Evolutionary conservation across 2,113 vertebrate species (phyloP).

Genomic region (Lepidothrix coronata): DNA sequence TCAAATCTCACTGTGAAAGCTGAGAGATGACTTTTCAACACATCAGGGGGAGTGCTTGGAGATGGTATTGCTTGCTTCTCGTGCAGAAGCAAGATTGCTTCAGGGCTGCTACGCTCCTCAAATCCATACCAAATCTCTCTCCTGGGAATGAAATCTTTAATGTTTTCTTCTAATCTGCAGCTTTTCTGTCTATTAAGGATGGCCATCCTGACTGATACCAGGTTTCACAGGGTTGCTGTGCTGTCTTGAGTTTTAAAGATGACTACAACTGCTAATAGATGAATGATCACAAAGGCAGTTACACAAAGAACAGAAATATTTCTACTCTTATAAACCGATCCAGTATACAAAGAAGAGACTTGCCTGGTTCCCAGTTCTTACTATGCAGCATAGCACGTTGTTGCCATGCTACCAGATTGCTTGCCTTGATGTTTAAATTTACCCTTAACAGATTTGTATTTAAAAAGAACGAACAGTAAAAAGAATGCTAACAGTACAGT

Average conservation of each 20-base stretch:
- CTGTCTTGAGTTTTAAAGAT: neutral
- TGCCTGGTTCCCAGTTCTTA: neutral
- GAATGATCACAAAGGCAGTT: neutral
- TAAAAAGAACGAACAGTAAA: slow-evolving; percentile 44
- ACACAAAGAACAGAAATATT: neutral
- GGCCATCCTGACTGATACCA: neutral
- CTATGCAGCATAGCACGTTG: neutral
- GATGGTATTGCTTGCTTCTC: neutral
- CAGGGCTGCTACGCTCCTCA: neutral
- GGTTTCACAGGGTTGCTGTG: neutral
- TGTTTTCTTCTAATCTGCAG: neutral
- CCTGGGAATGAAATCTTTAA: neutral
- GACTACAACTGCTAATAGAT: neutral
- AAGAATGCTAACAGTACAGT: neutral
- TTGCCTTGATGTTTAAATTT: slow-evolving; percentile 59
- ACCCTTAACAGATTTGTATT: slow-evolving; percentile 58
- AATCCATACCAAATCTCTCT: neutral
- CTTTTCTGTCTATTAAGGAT: neutral
- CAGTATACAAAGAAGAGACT: neutral
- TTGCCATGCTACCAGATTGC: slow-evolving; percentile 26
- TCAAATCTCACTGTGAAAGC: neutral
- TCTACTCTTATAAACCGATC: neutral
- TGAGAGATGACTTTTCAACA: neutral
- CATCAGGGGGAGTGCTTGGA: neutral
- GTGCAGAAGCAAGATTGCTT: neutral